Conservation (phyloP, 2,797 vertebrate species). For the Macroramphosus scolopax region DNA sequence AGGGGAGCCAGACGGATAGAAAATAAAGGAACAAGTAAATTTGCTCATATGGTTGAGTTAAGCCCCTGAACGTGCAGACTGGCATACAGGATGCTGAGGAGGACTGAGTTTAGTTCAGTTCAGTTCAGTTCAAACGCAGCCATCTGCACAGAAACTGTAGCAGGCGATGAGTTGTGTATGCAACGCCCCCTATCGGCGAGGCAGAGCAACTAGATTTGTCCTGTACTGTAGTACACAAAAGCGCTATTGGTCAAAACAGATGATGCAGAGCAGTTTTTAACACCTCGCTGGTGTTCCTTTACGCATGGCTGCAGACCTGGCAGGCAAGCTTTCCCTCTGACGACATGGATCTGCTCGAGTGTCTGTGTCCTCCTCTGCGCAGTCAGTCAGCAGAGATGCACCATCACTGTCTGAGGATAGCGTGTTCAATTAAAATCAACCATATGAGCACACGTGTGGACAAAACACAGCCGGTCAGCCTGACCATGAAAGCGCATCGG, state of each 20-base stretch:
- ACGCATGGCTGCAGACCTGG: conserved; percentile 45
- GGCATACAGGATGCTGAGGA: conserved; percentile 37
- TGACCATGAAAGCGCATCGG: conserved; percentile 10
- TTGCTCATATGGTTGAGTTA: conserved; percentile 31
- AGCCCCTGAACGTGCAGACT: conserved; percentile 41
- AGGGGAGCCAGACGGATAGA: conserved; percentile 30
- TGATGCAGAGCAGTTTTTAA: conserved; percentile 34
- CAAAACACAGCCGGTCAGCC: conserved; percentile 10
- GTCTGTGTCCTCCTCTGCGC: conserved; percentile 19
- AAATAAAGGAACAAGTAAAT: conserved; percentile 35
- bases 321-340: conserved; percentile 12
- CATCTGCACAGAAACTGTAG: conserved; percentile 51
- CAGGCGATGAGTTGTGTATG: conserved; percentile 59
- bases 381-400: conserved; percentile 26
- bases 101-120: conserved; percentile 63
- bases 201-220: conserved; percentile 50
- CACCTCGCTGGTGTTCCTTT: conserved; percentile 40
- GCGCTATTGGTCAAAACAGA: conserved; percentile 30
- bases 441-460: too few relatives aligned
- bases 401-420: conserved; percentile 32
- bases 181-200: conserved; percentile 82
- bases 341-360: conserved; percentile 2
- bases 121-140: conserved; percentile 63
- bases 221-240: conserved; percentile 39
- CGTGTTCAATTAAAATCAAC: too few relatives aligned